Evolutionary conservation across 2,113 vertebrate species (phyloP).

Genomic region (Pithys albifrons): DNA sequence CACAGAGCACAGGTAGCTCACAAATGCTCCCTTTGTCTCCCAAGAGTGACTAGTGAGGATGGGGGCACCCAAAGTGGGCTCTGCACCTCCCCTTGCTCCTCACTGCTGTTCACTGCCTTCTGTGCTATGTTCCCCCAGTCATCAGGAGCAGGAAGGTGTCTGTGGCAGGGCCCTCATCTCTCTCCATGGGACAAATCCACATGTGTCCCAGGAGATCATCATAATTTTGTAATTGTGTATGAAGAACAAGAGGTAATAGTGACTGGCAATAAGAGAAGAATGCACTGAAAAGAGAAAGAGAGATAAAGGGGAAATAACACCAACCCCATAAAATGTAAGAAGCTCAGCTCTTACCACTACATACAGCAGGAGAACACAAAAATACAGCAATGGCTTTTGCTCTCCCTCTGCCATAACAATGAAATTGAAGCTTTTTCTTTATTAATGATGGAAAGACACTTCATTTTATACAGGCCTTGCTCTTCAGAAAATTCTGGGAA

Average conservation of each 20-base stretch:
- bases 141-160: not conserved
- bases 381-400: not conserved
- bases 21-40: not conserved
- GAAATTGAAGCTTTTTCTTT: not conserved
- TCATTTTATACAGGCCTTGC: not conserved
- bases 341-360: not conserved
- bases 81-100: not conserved
- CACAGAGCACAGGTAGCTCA: slow-evolving; percentile 87
- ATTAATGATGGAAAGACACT: not conserved
- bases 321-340: not conserved
- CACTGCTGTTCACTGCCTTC: not conserved
- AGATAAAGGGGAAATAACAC: not conserved
- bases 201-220: not conserved
- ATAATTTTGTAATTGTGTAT: not conserved
- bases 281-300: not conserved
- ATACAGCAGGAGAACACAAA: not conserved
- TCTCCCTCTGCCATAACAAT: not conserved
- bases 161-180: not conserved
- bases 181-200: not conserved
- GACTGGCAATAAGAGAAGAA: not conserved
- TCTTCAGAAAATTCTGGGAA: not conserved
- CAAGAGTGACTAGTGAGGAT: not conserved
- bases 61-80: not conserved
- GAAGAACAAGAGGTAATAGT: not conserved
- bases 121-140: not conserved